Conservation (phyloP, 2,888 invertebrate genomes). For the Drosophila mimetica region DNA sequence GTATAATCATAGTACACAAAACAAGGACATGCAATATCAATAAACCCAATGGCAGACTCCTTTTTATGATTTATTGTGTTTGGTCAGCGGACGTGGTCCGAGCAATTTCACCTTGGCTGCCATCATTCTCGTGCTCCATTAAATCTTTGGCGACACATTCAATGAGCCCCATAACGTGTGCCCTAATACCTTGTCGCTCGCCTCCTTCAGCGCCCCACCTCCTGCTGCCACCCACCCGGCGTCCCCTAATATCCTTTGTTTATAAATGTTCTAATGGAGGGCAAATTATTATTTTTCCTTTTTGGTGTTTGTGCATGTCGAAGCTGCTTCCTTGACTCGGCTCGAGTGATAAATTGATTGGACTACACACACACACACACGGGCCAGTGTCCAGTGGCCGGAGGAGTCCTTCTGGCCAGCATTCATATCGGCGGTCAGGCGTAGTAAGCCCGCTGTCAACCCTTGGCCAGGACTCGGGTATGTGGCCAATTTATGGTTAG, state of each 20-base stretch:
- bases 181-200: conserved; percentile 65
- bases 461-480: conserved; percentile 68
- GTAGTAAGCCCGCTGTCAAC: conserved; percentile 64
- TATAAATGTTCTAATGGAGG: conserved; percentile 79
- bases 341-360: conserved; percentile 82
- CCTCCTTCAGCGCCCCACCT: background rate
- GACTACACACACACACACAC: conserved; percentile 25
- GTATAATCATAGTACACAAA: conserved; percentile 19
- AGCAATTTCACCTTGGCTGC: conserved; percentile 65
- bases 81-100: conserved; percentile 57
- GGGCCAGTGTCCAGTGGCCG: background rate
- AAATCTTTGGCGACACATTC: conserved; percentile 79
- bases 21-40: conserved; percentile 74
- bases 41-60: conserved; percentile 61
- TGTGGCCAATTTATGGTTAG: conserved; percentile 81
- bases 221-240: conserved; percentile 4
- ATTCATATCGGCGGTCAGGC: conserved; percentile 58
- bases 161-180: conserved; percentile 77
- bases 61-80: conserved; percentile 70
- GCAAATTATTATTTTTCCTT: conserved; percentile 66
- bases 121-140: conserved; percentile 73
- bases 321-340: conserved; percentile 47
- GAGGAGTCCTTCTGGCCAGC: conserved; percentile 32
- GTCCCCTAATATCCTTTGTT: conserved; percentile 75
- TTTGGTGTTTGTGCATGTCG: conserved; percentile 42